Evolutionary conservation across 2,113 vertebrate species (phyloP).

Genomic region (Lutjanus erythropterus): DNA sequence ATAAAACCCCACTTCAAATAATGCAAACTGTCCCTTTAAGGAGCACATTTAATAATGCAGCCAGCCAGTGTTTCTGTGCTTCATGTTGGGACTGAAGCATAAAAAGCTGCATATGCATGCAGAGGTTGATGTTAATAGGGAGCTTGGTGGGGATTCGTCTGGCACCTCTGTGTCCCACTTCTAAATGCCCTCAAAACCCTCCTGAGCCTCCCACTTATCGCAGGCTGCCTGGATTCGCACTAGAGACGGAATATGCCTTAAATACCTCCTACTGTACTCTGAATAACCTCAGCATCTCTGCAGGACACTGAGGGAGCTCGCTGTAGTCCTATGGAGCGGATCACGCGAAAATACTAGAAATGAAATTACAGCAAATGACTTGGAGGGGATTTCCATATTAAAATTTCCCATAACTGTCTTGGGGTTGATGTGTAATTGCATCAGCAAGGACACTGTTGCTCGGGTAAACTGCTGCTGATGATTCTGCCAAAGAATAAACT

Average conservation of each 20-base stretch:
- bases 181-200: constrained; percentile 44
- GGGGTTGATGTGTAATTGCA: constrained; percentile 34
- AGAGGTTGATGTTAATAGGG: constrained; percentile 44
- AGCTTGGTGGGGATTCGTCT: constrained; percentile 34
- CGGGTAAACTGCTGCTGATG: constrained; percentile 23
- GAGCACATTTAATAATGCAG: constrained; percentile 65
- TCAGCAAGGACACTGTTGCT: constrained; percentile 18
- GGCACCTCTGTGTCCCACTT: constrained; percentile 53
- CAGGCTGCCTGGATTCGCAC: constrained; percentile 34
- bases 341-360: constrained; percentile 32
- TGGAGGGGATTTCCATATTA: constrained; percentile 38
- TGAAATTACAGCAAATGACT: constrained; percentile 35
- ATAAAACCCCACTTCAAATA: no score
- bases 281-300: constrained; percentile 48
- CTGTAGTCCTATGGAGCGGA: constrained; percentile 24
- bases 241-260: constrained; percentile 32
- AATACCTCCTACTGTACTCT: constrained; percentile 47
- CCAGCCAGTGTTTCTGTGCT: constrained; percentile 43
- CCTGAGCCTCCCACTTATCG: constrained; percentile 45
- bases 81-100: constrained; percentile 24
- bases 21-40: no score
- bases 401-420: constrained; percentile 33
- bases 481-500: constrained; percentile 22
- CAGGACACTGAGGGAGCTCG: constrained; percentile 24
- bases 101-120: constrained; percentile 50